phyloP scores from a whole-genome alignment of 2,888 invertebrate genomes.

The Sinohyriopsis cumingii region DNA sequence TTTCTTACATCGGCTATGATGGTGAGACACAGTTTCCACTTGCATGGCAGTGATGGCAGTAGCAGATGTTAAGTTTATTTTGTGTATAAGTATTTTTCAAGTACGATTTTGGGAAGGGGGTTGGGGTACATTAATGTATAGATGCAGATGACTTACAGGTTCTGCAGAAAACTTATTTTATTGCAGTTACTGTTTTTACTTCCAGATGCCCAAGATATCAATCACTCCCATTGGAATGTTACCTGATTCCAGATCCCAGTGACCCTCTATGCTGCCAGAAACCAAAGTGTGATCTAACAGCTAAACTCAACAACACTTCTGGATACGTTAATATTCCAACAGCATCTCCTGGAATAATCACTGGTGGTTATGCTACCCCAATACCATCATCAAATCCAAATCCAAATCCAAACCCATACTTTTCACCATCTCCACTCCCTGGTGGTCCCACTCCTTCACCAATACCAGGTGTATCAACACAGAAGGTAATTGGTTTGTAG shows the following conservation, averaged over 20 bases:
- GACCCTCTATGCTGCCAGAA: slow-evolving; percentile 50
- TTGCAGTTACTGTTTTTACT: background rate
- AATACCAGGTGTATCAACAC: slow-evolving; percentile 1
- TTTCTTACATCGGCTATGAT: too few relatives aligned
- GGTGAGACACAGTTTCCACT: too few relatives aligned
- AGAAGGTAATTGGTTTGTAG: background rate
- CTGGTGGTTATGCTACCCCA: slow-evolving; percentile 37
- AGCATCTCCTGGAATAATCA: slow-evolving; percentile 38
- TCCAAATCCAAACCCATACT: slow-evolving; percentile 9
- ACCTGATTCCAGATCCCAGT: slow-evolving; percentile 39
- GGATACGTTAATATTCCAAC: slow-evolving; percentile 39
- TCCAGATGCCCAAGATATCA: slow-evolving; percentile 40
- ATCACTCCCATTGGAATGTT: slow-evolving; percentile 32
- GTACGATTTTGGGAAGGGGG: too few relatives aligned
- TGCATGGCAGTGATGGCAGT: too few relatives aligned
- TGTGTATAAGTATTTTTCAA: too few relatives aligned
- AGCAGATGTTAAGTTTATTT: too few relatives aligned
- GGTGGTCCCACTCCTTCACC: background rate
- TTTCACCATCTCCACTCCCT: slow-evolving; percentile 3
- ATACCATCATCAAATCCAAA: slow-evolving; percentile 5
- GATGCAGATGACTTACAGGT: too few relatives aligned
- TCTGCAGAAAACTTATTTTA: too few relatives aligned
- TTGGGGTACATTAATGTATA: too few relatives aligned
- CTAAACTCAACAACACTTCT: slow-evolving; percentile 29
- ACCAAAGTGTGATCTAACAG: slow-evolving; percentile 39